Conservation (phyloP, 2,888 invertebrate species). For the Erebia ligea region DNA sequence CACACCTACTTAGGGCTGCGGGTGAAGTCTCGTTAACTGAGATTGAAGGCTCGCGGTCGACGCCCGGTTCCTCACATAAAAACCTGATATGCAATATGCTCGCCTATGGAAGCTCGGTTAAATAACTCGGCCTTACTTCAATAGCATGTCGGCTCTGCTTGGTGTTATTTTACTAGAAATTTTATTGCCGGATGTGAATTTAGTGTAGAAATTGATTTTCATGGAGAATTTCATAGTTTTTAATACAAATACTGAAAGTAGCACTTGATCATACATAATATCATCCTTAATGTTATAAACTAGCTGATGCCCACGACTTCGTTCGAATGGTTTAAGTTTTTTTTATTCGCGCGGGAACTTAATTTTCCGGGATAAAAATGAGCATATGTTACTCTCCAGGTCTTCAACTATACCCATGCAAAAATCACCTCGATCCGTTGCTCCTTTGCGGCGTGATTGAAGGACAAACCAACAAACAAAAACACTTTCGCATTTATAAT, state of each 20-base stretch:
- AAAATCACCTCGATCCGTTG: too few relatives aligned
- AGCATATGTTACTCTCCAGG: too few relatives aligned
- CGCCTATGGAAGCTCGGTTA: conserved; percentile 48
- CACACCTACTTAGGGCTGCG: conserved; percentile 73
- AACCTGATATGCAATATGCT: conserved; percentile 54
- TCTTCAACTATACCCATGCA: too few relatives aligned
- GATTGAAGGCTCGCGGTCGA: conserved; percentile 77
- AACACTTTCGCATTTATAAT: too few relatives aligned
- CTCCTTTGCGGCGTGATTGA: too few relatives aligned
- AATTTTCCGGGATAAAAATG: too few relatives aligned
- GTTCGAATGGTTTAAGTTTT: too few relatives aligned
- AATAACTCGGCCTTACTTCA: conserved; percentile 42
- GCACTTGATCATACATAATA: too few relatives aligned
- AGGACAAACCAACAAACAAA: too few relatives aligned
- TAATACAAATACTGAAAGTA: conserved; percentile 3
- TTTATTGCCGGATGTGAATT: conserved; percentile 6
- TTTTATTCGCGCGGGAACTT: too few relatives aligned
- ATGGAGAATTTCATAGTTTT: not conserved
- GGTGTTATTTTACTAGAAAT: conserved; percentile 31
- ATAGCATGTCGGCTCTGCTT: conserved; percentile 34
- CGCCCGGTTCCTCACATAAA: conserved; percentile 60
- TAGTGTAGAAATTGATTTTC: conserved; percentile 10
- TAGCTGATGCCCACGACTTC: too few relatives aligned
- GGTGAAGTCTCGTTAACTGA: conserved; percentile 69
- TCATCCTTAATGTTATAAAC: too few relatives aligned